Percentiles rank a stretch among this genome's conserved stretches.
These are phyloP conservation scores for Dicentrarchus labrax DNA, from an alignment of 2,113 vertebrate species.

Conservation along the genomic window DNA sequence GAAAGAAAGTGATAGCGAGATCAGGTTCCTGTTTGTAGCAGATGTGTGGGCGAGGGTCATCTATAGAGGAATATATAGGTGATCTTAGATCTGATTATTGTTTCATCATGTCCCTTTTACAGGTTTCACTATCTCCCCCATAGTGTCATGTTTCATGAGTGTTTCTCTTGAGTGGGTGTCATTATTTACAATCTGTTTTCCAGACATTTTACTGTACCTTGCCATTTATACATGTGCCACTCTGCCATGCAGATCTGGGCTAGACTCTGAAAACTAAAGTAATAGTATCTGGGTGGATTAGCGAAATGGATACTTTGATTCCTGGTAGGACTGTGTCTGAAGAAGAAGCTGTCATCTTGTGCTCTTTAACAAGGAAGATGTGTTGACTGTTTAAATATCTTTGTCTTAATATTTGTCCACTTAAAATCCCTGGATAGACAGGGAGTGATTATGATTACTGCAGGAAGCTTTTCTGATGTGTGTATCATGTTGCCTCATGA, in stretches of 20 bases:
- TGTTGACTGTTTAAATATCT: conserved; percentile 71
- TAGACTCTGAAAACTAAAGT: conserved; percentile 53
- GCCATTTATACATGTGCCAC: conserved; percentile 47
- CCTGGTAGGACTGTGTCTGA: conserved; percentile 38
- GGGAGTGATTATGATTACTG: conserved; percentile 55
- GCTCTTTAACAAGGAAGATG: conserved; percentile 72
- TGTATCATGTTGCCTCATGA: conserved; percentile 77
- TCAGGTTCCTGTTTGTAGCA: conserved; percentile 62
- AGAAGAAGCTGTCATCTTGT: conserved; percentile 59
- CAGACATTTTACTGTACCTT: conserved; percentile 74
- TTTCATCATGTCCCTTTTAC: conserved; percentile 57
- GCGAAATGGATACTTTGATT: conserved; percentile 62
- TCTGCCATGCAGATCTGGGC: conserved; percentile 39
- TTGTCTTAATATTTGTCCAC: conserved; percentile 66
- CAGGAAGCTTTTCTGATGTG: conserved; percentile 62
- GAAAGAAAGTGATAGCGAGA: conserved; percentile 45
- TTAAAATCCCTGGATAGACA: conserved; percentile 58
- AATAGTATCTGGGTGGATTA: conserved; percentile 68
- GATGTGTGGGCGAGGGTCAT: conserved; percentile 49
- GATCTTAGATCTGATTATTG: conserved; percentile 55
- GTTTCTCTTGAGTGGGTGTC: conserved; percentile 47
- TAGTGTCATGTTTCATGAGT: conserved; percentile 55
- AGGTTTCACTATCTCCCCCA: conserved; percentile 39
- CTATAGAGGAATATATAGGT: conserved; percentile 35
- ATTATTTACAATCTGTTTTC: conserved; percentile 68